Evolutionary conservation across 2,113 vertebrate species (phyloP).

Genomic region (Pygathrix nemaeus): DNA sequence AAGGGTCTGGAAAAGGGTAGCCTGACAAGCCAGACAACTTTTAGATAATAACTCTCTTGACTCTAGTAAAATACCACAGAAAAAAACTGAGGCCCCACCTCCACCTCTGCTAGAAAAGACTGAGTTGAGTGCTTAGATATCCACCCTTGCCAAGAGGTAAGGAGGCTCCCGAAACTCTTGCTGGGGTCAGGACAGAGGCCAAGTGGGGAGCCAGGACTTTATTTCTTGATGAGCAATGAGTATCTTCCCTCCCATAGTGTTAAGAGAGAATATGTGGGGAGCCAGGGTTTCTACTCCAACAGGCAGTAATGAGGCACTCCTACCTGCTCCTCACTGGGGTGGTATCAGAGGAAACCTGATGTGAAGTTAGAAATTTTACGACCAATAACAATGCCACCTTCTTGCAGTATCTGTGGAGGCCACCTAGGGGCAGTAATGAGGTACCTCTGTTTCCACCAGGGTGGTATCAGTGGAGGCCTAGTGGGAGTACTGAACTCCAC

Average conservation of each 20-base stretch:
- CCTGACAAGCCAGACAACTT: neutral
- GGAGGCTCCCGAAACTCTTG: neutral
- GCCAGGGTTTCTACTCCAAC: neutral
- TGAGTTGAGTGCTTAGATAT: neutral
- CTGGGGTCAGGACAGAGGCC: neutral
- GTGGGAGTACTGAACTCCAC: neutral
- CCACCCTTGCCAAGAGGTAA: neutral
- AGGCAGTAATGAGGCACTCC: neutral
- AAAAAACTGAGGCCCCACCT: neutral
- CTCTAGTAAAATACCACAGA: neutral
- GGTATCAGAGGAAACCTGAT: neutral
- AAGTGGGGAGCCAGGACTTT: neutral
- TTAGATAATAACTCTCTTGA: neutral
- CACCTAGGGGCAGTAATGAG: neutral
- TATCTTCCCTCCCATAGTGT: neutral
- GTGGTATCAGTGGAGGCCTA: neutral
- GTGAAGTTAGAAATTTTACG: neutral
- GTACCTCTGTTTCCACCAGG: neutral
- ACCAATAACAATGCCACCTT: neutral
- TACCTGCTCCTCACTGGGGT: neutral
- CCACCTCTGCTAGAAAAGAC: neutral
- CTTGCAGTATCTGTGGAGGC: neutral
- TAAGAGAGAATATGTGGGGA: neutral
- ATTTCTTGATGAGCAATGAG: neutral
- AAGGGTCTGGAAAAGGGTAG: neutral